These are phyloP conservation scores for Cyclophora punctaria DNA, from an alignment of 2,888 invertebrate species.

Conservation along the genomic window DNA sequence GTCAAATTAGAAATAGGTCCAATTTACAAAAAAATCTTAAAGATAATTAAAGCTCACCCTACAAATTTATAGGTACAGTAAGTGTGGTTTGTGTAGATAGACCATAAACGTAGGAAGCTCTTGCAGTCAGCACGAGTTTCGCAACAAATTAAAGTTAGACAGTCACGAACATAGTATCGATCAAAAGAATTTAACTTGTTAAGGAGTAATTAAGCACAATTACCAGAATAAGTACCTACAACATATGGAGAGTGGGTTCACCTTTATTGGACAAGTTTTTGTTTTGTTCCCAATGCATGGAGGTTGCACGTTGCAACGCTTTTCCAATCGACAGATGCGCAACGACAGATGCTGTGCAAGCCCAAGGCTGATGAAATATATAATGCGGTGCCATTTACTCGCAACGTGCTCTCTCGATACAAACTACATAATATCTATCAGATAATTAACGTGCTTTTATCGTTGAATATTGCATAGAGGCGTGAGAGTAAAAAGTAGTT, in stretches of 20 bases:
- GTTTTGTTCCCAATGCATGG: conserved; percentile 9
- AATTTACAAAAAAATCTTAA: too few relatives aligned
- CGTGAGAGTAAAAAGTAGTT: conserved; percentile 46
- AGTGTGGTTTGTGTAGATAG: neutral
- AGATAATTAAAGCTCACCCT: too few relatives aligned
- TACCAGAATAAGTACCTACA: too few relatives aligned
- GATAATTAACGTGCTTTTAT: conserved; percentile 9
- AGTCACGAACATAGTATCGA: neutral
- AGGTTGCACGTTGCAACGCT: conserved; percentile 12
- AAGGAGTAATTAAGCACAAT: too few relatives aligned
- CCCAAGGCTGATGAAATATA: conserved; percentile 21
- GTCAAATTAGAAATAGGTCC: too few relatives aligned
- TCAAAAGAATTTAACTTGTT: too few relatives aligned
- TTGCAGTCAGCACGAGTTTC: conserved; percentile 6
- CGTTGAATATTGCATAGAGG: conserved; percentile 38
- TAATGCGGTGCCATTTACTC: conserved; percentile 12
- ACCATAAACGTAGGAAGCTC: conserved; percentile 7
- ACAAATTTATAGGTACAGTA: too few relatives aligned
- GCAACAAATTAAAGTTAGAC: conserved; percentile 4
- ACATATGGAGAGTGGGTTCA: conserved; percentile 1
- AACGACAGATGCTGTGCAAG: conserved; percentile 34
- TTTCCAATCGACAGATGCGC: conserved; percentile 33
- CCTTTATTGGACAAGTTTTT: conserved; percentile 8
- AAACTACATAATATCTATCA: conserved; percentile 5
- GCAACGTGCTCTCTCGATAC: conserved; percentile 3